These are phyloP conservation scores for Asteroscopus sphinx DNA, from an alignment of 2,888 invertebrate genomes.

Conservation along the genomic window DNA sequence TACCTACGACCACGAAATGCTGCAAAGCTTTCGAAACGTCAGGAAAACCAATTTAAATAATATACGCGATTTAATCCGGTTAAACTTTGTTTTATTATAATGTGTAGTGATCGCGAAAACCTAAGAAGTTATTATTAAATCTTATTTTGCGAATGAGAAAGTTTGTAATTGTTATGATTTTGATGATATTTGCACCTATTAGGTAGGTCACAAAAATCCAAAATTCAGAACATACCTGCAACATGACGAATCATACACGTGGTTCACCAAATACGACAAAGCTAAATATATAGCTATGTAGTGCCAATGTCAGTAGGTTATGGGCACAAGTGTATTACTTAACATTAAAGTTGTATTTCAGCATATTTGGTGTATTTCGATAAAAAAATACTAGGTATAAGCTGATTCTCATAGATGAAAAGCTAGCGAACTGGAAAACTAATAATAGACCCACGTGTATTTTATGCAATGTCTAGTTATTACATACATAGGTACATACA, in stretches of 20 bases:
- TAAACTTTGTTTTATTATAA: no score
- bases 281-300: conserved; percentile 29
- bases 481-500: no score
- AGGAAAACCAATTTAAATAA: no score
- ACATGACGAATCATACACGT: conserved; percentile 14
- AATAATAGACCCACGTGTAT: not conserved
- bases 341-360: conserved; percentile 5
- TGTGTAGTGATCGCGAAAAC: no score
- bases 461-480: not conserved
- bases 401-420: conserved; percentile 16
- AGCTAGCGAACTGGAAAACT: not conserved
- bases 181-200: not conserved
- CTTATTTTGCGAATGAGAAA: no score
- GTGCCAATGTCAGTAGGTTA: conserved; percentile 52
- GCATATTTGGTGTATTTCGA: not conserved
- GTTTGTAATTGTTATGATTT: no score
- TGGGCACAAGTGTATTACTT: conserved; percentile 26
- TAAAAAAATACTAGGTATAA: conserved; percentile 5
- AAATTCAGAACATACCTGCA: not conserved
- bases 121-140: no score
- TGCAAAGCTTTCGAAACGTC: no score
- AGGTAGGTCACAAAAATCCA: not conserved
- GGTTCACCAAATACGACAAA: conserved; percentile 24
- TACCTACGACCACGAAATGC: no score
- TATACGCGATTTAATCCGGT: no score